Conservation (phyloP, 2,888 invertebrate species). For the Mythimna vitellina region DNA sequence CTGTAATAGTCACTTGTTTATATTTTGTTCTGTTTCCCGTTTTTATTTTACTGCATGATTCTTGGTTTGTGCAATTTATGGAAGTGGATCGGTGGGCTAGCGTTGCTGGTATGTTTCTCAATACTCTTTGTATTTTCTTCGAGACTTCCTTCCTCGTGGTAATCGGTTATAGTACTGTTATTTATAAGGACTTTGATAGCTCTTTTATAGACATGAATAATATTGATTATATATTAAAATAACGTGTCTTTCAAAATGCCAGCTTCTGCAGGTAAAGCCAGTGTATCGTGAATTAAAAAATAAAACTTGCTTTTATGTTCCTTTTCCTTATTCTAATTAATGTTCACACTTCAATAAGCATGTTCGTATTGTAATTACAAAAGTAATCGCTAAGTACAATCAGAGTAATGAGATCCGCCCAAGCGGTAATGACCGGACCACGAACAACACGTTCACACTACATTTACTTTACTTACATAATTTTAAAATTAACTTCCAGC, state of each 20-base stretch:
- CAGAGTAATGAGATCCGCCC: constrained; percentile 72
- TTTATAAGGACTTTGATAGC: background rate
- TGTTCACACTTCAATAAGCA: constrained; percentile 10
- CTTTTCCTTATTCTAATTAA: constrained; percentile 2
- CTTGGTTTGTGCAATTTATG: constrained; percentile 14
- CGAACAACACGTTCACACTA: constrained; percentile 58
- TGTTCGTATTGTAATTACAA: constrained; percentile 36
- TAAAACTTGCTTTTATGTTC: background rate
- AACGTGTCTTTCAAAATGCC: background rate
- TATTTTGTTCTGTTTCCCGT: constrained; percentile 6
- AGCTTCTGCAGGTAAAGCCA: background rate
- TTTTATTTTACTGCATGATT: constrained; percentile 15
- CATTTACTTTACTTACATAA: constrained; percentile 37
- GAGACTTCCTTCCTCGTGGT: background rate
- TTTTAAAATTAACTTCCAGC: constrained; percentile 22
- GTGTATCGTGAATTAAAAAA: background rate
- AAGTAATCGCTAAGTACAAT: constrained; percentile 57
- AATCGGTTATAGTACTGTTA: constrained; percentile 1
- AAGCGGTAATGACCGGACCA: constrained; percentile 71
- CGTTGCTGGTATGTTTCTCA: constrained; percentile 44
- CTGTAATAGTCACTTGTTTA: constrained; percentile 14
- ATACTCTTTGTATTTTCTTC: constrained; percentile 1
- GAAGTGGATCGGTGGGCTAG: background rate
- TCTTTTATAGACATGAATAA: constrained; percentile 15
- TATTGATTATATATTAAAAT: constrained; percentile 13